phyloP scores from a whole-genome alignment of 2,888 invertebrate species.

The Muschampia plurimacula region DNA sequence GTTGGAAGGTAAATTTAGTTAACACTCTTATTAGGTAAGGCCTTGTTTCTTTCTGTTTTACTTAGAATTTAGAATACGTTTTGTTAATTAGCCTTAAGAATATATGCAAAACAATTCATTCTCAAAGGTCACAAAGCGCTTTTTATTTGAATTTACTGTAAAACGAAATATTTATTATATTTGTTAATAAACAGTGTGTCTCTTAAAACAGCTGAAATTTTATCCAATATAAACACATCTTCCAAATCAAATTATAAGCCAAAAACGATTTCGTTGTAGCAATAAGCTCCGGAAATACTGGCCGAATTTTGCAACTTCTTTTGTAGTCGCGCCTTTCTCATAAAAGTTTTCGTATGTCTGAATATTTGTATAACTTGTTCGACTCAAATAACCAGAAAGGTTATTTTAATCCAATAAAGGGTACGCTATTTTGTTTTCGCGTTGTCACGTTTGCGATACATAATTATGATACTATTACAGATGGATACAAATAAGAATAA shows the following conservation, averaged over 20 bases:
- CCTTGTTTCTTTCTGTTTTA: conserved; percentile 8
- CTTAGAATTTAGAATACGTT: neutral
- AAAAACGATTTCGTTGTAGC: conserved; percentile 38
- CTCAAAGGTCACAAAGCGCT: too few relatives aligned
- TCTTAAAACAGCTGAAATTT: conserved; percentile 36
- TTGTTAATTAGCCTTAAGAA: neutral
- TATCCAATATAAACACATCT: conserved; percentile 41
- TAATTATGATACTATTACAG: neutral
- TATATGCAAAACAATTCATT: too few relatives aligned
- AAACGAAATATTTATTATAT: neutral
- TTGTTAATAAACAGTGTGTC: conserved; percentile 32
- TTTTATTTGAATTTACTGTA: too few relatives aligned
- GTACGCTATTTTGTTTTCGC: neutral
- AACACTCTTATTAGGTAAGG: neutral
- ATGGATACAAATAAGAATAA: neutral
- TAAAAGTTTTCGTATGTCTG: conserved; percentile 41
- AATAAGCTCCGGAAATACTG: conserved; percentile 40
- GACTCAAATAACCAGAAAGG: conserved; percentile 28
- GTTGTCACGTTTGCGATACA: neutral
- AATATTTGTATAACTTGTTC: conserved; percentile 34
- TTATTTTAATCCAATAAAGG: conserved; percentile 28
- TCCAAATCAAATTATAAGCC: conserved; percentile 38
- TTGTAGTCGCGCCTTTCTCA: conserved; percentile 36
- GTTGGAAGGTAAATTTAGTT: conserved; percentile 2
- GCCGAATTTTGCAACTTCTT: conserved; percentile 36